phyloP scores from a whole-genome alignment of 2,888 invertebrate genomes.

The Troides aeacus region DNA sequence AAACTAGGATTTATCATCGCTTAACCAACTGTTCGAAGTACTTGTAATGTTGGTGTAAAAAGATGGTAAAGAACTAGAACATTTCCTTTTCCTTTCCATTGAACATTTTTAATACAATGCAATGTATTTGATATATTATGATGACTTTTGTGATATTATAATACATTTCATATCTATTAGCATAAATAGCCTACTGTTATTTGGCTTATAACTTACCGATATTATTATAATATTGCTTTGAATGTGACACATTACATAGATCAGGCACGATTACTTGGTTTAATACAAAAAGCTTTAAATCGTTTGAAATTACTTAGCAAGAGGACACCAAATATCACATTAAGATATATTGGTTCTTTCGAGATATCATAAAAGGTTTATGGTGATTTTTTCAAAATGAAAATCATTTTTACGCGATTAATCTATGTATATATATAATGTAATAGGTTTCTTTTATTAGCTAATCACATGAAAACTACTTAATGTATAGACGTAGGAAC shows the following conservation, averaged over 20 bases:
- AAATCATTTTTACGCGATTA: too few species aligned
- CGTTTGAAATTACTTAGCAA: not conserved
- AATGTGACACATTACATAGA: not conserved
- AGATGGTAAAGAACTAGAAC: not conserved
- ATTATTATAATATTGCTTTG: not conserved
- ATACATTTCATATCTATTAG: not conserved
- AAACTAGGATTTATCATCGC: not conserved
- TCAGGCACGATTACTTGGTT: not conserved
- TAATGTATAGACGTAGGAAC: too few species aligned
- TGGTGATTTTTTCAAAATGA: too few species aligned
- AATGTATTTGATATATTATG: not conserved
- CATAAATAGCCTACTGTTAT: not conserved
- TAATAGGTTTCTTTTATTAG: too few species aligned
- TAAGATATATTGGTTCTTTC: not conserved
- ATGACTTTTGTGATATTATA: not conserved
- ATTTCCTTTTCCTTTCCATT: not conserved
- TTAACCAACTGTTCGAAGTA: not conserved
- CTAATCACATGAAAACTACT: too few species aligned
- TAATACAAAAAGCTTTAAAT: not conserved
- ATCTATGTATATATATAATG: too few species aligned
- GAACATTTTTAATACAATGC: not conserved
- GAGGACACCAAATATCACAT: not conserved
- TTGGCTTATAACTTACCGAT: not conserved
- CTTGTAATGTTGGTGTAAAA: too few species aligned
- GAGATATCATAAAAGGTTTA: too few species aligned